A percentile compares a stretch with the other conserved stretches of the same genome.
These are phyloP conservation scores for Heliconius charithonia DNA, from an alignment of 2,888 invertebrate genomes.

Conservation along the genomic window DNA sequence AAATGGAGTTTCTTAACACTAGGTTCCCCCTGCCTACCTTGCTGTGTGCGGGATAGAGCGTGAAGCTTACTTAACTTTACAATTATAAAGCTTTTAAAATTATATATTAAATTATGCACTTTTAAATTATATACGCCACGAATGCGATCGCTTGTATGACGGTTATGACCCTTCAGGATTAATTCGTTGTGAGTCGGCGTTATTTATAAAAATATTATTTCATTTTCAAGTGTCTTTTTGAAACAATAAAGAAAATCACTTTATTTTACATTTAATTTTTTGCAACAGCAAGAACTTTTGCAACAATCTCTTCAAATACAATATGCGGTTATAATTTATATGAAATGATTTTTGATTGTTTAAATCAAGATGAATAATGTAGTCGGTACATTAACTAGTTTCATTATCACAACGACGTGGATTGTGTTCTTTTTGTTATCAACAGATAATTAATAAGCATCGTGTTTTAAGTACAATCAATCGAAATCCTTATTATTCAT, in stretches of 20 bases:
- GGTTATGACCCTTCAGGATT: conserved; percentile 30
- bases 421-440: conserved; percentile 19
- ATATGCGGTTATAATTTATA: conserved; percentile 24
- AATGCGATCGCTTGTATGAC: conserved; percentile 25
- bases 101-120: conserved; percentile 21
- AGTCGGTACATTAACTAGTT: conserved; percentile 28
- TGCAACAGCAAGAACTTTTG: conserved; percentile 21
- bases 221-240: conserved; percentile 27
- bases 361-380: conserved; percentile 28
- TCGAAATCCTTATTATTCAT: conserved; percentile 25
- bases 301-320: conserved; percentile 34
- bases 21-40: no score
- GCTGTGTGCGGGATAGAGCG: no score
- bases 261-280: conserved; percentile 34
- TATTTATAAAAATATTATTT: conserved; percentile 32
- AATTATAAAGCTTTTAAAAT: conserved; percentile 18
- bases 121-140: conserved; percentile 24
- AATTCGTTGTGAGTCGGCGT: conserved; percentile 27
- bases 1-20: no score
- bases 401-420: conserved; percentile 17
- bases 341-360: conserved; percentile 25
- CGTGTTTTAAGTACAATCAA: conserved; percentile 23
- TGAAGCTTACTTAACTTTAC: neutral
- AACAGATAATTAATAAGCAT: conserved; percentile 18
- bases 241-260: conserved; percentile 35